Conservation (phyloP, 2,888 invertebrate species). For the Melanostoma mellinum region DNA sequence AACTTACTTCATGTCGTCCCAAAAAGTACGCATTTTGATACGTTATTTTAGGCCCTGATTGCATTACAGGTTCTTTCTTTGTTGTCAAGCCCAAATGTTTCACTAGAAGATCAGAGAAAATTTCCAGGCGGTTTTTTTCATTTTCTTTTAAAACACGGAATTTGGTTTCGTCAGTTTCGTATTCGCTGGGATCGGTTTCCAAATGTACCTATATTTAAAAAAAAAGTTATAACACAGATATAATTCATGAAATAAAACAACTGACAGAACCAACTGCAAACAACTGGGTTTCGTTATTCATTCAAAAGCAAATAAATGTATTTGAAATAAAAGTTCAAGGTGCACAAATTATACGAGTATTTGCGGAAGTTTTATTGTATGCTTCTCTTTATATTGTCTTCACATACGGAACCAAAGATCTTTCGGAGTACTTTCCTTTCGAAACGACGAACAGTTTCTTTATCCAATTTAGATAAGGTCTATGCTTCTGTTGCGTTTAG, state of each 20-base stretch:
- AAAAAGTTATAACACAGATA: not conserved
- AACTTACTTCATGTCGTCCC: slow-evolving; percentile 89
- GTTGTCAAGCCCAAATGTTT: slow-evolving; percentile 84
- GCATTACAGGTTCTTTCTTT: slow-evolving; percentile 50
- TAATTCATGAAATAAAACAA: not conserved
- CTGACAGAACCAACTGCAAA: not conserved
- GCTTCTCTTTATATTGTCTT: no score
- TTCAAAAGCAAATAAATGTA: no score
- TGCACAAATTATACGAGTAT: no score
- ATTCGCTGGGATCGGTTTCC: slow-evolving; percentile 89
- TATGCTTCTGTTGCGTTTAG: no score
- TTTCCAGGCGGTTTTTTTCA: slow-evolving; percentile 89
- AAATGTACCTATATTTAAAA: slow-evolving; percentile 86
- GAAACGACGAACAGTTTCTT: no score
- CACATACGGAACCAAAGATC: no score
- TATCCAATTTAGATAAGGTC: no score
- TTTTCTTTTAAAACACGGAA: slow-evolving; percentile 84
- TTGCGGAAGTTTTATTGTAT: no score
- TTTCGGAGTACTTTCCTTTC: no score
- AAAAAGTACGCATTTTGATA: slow-evolving; percentile 86
- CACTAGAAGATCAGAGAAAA: slow-evolving; percentile 88
- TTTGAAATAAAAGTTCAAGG: no score
- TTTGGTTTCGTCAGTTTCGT: slow-evolving; percentile 85
- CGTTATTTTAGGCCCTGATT: slow-evolving; percentile 84
- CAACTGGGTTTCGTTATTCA: no score